A percentile compares a stretch with the other conserved stretches of the same genome.
Conservation (phyloP, 2,888 invertebrate species). For the Noctua pronuba region DNA sequence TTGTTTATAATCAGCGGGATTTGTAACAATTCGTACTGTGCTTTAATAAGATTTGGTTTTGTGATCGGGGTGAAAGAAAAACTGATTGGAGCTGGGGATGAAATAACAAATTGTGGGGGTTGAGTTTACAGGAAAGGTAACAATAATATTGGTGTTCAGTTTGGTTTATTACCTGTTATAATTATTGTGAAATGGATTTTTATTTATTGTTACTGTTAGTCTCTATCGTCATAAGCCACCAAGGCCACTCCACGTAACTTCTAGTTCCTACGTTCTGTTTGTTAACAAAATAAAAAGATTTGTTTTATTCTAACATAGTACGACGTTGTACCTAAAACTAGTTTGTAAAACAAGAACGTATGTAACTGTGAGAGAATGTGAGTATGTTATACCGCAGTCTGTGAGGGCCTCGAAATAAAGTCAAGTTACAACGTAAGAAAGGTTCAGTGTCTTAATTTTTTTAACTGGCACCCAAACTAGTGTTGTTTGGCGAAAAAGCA, state of each 20-base stretch:
- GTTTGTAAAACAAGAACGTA: not conserved
- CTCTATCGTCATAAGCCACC: no score
- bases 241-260: not conserved
- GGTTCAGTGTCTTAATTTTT: not conserved
- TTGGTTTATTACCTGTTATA: constrained; percentile 15
- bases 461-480: not conserved
- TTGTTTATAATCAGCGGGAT: constrained; percentile 63
- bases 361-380: not conserved
- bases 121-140: constrained; percentile 18
- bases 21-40: constrained; percentile 58
- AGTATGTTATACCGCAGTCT: not conserved
- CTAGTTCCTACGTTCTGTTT: not conserved
- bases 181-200: not conserved
- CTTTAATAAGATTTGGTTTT: constrained; percentile 58
- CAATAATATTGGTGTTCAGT: constrained; percentile 31
- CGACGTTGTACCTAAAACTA: not conserved
- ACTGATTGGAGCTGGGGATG: constrained; percentile 31
- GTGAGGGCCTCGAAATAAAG: not conserved
- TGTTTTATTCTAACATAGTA: no score
- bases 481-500: not conserved
- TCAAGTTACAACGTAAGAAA: not conserved
- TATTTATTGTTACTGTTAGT: not conserved
- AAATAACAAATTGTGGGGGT: constrained; percentile 35
- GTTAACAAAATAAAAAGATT: not conserved
- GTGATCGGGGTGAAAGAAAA: constrained; percentile 50